Percentiles rank a stretch among this genome's conserved stretches.
Evolutionary conservation across 2,113 vertebrate species (phyloP).

Genomic region (Aphyosemion australe): DNA sequence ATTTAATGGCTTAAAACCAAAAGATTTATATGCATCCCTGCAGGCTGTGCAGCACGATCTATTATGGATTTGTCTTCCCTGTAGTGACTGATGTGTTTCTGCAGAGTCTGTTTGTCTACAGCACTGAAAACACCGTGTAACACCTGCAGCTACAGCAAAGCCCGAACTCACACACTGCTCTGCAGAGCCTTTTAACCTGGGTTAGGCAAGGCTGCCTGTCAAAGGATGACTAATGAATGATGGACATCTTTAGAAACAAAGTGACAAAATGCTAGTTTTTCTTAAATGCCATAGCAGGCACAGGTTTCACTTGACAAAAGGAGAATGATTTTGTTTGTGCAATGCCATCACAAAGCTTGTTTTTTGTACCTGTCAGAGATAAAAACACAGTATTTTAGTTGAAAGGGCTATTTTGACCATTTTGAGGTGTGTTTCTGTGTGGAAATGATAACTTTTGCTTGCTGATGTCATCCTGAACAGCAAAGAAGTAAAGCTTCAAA

Average conservation of each 20-base stretch:
- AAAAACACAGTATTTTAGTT: too few relatives aligned
- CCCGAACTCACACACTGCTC: conserved; percentile 19
- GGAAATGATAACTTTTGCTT: too few relatives aligned
- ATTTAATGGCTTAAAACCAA: background rate
- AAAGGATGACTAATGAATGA: conserved; percentile 60
- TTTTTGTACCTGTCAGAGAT: too few relatives aligned
- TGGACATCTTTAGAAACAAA: conserved; percentile 56
- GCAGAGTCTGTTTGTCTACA: background rate
- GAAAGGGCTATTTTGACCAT: too few relatives aligned
- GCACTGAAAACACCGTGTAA: conserved; percentile 31
- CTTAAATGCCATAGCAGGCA: conserved; percentile 12
- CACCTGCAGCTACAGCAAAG: conserved; percentile 60
- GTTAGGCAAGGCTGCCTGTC: conserved; percentile 55
- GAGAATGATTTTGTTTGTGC: background rate
- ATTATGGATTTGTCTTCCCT: background rate
- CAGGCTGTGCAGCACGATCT: background rate
- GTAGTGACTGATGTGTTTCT: too few relatives aligned
- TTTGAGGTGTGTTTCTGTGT: too few relatives aligned
- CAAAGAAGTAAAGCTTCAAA: too few relatives aligned
- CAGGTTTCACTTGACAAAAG: background rate
- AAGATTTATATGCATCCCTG: background rate
- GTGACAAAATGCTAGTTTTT: conserved; percentile 15
- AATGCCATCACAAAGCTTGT: too few relatives aligned
- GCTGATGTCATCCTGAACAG: too few relatives aligned
- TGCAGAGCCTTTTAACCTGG: conserved; percentile 25